Evolutionary conservation across 2,113 vertebrate species (phyloP), one percentile per base, ranked within the genome.

Genomic region (Phoenicopterus ruber): DNA sequence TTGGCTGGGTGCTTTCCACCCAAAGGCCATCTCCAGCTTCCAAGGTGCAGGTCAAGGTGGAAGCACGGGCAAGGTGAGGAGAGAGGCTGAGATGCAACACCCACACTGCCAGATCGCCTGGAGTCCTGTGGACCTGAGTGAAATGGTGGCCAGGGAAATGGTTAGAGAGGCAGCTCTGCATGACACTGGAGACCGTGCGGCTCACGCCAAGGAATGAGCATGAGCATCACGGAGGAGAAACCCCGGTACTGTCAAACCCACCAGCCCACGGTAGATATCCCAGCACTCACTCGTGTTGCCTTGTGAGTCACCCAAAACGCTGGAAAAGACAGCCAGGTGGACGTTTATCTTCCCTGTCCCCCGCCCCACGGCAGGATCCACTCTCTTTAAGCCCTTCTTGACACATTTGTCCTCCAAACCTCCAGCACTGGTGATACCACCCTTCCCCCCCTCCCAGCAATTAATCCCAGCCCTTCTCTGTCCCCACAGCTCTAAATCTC

Each of bases 401-500:
- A 97, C 96, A 96, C 58, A 0, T 97, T 95, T 90, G 96, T 95
- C 96, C 96, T 97, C 96, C 94, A 96, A 93, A 77, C 46, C 73
- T 93, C 90, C 62, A 92, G 57, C 66, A 55, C 28, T 58, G 82
- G 74, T 73, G 84, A 93, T 69, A 69, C 87, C 78, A 94, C 78
- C 87, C 84, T 92, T 84, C 65, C 91, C 89, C 79, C 62, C 65
- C 86, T 83, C 88, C 84, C 38, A 54, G 44, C 71, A 80, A 86
- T 94, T 96, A 97, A 97, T 97, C 94, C 87, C 85, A 82, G 58
- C 78, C 87, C 82, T 94, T 87, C 93, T 96, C 93, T 82, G 93
- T 96, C 93, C 90, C 87, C 94, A 96, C 87, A 97, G 92, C 90
- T 91, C 90, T 95, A 96, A 97, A 97, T 95, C 96, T 85, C 82